phyloP scores from a whole-genome alignment of 2,797 vertebrate species.

The Pseudochirops cupreus region DNA sequence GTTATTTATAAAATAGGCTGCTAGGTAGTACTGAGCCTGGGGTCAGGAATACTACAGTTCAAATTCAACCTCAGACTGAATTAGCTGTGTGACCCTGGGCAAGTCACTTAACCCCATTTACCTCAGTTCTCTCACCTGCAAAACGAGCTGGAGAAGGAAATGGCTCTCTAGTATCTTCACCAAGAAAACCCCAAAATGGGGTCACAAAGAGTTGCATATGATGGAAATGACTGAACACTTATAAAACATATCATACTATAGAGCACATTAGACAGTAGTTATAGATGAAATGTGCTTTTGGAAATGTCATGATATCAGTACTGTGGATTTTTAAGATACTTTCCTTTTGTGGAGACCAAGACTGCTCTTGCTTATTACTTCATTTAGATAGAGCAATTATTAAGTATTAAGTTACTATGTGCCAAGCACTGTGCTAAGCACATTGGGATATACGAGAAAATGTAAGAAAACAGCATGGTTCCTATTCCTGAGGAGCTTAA shows the following conservation, averaged over 20 bases:
- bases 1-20: slow-evolving; percentile 1
- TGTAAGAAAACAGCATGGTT: not conserved
- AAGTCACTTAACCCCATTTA: not conserved
- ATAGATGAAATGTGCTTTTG: not conserved
- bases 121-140: not conserved
- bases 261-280: not conserved
- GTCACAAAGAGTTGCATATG: not conserved
- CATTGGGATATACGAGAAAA: not conserved
- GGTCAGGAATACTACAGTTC: not conserved
- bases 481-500: not conserved
- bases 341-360: slow-evolving; percentile 7
- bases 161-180: not conserved
- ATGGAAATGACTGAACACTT: not conserved
- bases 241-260: not conserved
- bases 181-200: not conserved
- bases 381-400: not conserved
- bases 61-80: not conserved
- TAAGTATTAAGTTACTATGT: not conserved
- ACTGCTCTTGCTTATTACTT: not conserved
- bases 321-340: not conserved
- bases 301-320: not conserved
- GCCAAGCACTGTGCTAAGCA: not conserved
- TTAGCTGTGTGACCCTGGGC: not conserved
- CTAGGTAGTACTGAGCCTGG: not conserved
- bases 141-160: not conserved